Percentiles rank a stretch among this genome's conserved stretches.
Conservation (phyloP, 2,888 invertebrate species). For the Lydus trimaculatus region DNA sequence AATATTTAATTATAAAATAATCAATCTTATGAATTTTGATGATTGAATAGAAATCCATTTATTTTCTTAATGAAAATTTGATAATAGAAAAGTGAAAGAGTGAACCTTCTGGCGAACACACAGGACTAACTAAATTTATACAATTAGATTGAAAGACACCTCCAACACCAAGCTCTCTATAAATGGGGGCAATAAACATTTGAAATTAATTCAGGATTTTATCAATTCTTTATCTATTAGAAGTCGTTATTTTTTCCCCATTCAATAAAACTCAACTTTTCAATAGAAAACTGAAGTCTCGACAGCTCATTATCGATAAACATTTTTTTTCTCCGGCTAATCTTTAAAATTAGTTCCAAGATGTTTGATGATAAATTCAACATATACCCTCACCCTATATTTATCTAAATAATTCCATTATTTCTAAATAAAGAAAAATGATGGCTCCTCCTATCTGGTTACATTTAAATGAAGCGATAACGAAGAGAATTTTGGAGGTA, state of each 20-base stretch:
- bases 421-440: background rate
- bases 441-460: background rate
- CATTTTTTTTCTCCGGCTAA: background rate
- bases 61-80: background rate
- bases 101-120: too few relatives aligned
- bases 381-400: background rate
- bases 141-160: background rate
- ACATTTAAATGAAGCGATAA: background rate
- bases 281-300: background rate
- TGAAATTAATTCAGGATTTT: background rate
- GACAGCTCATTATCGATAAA: background rate
- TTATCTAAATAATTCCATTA: constrained; percentile 2
- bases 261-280: too few relatives aligned
- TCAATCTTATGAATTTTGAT: background rate
- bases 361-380: background rate
- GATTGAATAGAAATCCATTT: background rate
- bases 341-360: background rate
- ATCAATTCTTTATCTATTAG: constrained; percentile 2
- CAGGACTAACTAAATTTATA: too few relatives aligned
- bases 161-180: background rate
- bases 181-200: background rate
- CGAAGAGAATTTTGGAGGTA: background rate
- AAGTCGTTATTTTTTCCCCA: background rate
- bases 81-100: too few relatives aligned
- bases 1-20: background rate